Evolutionary conservation across 2,797 vertebrate genomes (phyloP), one percentile per base, ranked within the genome.

Genomic region (Tapirus indicus): DNA sequence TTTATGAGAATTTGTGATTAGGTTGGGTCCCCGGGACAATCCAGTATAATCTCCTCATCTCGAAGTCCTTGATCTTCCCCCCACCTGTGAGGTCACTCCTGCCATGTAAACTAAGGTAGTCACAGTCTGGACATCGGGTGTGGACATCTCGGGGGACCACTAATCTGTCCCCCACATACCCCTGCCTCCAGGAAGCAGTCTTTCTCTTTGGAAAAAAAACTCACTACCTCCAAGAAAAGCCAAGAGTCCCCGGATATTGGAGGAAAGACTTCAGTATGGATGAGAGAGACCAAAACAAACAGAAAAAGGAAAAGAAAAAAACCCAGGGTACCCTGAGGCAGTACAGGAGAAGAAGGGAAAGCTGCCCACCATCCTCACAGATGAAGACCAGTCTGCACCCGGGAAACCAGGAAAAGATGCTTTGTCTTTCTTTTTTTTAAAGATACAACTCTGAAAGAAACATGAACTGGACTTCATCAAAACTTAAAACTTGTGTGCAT

Each of bases 71-170:
- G 0, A 9, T 44, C 35, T 62, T 44, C 29, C 29, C 11, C 54
- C 4, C 25, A 20, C 18, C 35, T 58, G 7, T 7, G 60, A 10
- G 38, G 44, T 35, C 35, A 2, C 4, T 41, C 41, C 29, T 21
- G 11, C 56, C 32, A 0, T 0, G 8, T 29, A 16, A 56, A 35
- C 1, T 2, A 44, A 11, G 20, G 1, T 1, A 5, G 20, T 13
- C 29, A 29, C 88, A 23, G 17, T 35, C n/a, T 41, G 17, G 60
- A 23, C 18, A 35, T 12, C 29, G 56, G 44, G 23, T 10, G 27
- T 10, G 18, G 66, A 32, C 83, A 21, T n/a, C 14, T 7, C 6
- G 6, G 56, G n/a, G 47, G 52, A 7, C 18, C 38, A 4, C 17
- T 21, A 7, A 23, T 21, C 27, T 25, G 29, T 49, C 52, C 9